A percentile compares a stretch with the other conserved stretches of the same genome.
phyloP scores from a whole-genome alignment of 2,888 invertebrate species.

The Dicranocentrus wangi region DNA sequence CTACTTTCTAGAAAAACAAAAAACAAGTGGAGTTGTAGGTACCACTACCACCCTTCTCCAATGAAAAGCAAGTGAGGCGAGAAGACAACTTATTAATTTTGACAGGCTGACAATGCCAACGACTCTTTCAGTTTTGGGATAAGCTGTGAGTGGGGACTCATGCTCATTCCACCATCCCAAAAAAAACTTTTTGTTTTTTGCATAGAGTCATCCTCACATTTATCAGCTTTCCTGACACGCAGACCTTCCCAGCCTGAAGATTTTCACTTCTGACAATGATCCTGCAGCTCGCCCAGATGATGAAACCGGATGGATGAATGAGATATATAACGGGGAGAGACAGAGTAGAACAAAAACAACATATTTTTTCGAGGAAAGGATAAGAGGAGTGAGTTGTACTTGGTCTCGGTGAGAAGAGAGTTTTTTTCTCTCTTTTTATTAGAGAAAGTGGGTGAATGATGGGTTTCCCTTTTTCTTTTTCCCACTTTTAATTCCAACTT shows the following conservation, averaged over 20 bases:
- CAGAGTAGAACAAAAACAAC: neutral
- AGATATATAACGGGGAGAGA: slow-evolving; percentile 7
- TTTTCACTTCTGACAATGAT: neutral
- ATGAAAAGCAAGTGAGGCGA: neutral
- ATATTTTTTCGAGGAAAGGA: neutral
- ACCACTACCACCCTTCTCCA: too few relatives aligned
- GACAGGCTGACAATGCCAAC: neutral
- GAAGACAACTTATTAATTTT: slow-evolving; percentile 4
- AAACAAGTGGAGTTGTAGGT: too few relatives aligned
- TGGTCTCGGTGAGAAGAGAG: neutral
- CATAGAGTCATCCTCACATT: neutral
- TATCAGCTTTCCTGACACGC: too few relatives aligned
- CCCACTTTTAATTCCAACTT: slow-evolving; percentile 29
- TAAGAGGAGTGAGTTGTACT: neutral
- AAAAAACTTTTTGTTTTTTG: too few relatives aligned
- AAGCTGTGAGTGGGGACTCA: too few relatives aligned
- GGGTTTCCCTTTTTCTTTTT: neutral
- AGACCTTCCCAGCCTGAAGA: too few relatives aligned
- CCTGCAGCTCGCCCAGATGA: neutral
- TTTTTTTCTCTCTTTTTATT: slow-evolving; percentile 9
- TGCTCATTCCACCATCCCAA: too few relatives aligned
- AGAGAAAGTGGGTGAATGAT: slow-evolving; percentile 32
- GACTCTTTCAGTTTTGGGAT: too few relatives aligned
- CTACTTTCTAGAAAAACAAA: too few relatives aligned
- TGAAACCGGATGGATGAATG: slow-evolving; percentile 7